Evolutionary conservation across 2,113 vertebrate species (phyloP), one percentile per base, ranked within the genome.

Genomic region (Sprattus sprattus): DNA sequence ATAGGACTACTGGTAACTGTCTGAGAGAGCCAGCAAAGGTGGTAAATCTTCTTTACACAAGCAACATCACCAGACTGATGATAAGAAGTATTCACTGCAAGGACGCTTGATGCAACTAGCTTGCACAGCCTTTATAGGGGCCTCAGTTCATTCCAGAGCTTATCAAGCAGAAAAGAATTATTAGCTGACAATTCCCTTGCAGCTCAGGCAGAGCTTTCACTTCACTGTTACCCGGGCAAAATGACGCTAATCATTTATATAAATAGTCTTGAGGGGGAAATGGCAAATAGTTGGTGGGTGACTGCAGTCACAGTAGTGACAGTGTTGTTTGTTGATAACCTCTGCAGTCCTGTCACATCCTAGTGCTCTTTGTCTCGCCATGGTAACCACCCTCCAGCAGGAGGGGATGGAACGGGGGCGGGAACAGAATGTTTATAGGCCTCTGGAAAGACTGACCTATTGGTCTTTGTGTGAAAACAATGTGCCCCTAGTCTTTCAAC

Each of bases 281-380:
- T 93, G 93, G 82, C 88, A 93, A 93, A 92, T 94, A 91, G 91
- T 88, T 94, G 91, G 87, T n/a, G 82, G 89, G 84, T 93, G 92
- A 94, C 89, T 91, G 78, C 82, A 83, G 85, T 84, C 81, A 78
- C 87, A 87, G 52, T 71, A 83, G 90, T 87, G 44, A 90, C 86
- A 81, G 85, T 67, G 87, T 87, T 89, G 89, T 91, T 91, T 88
- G 92, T 81, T 71, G 1, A 22, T n/a, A 81, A 82, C 88, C 90
- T 94, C 89, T 92, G 89, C 89, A 94, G 92, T 93, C 92, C 85
- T 82, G 84, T 94, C 94, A 95, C 93, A 93, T 91, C 92, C 90
- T 91, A 84, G 88, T 80, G 88, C 86, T 87, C 90, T 91, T 92
- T 92, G 90, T 92, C n/a, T 82, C 78, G 83, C 89, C 90, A 85